Conservation (phyloP, 1,140 invertebrate genomes). For the Drosophila albomicans region DNA sequence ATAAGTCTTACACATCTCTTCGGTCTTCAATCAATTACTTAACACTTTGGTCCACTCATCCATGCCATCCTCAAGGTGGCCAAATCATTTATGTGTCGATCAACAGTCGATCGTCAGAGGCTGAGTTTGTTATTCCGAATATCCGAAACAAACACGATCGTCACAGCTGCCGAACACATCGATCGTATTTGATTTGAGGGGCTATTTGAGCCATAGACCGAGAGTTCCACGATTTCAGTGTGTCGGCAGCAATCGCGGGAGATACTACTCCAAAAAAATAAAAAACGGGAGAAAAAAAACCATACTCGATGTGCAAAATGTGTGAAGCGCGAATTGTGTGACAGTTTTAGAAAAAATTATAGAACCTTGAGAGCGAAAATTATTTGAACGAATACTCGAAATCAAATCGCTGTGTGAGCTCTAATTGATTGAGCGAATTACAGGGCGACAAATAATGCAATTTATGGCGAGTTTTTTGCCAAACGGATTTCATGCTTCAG, state of each 20-base stretch:
- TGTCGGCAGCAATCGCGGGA: slow-evolving; percentile 66
- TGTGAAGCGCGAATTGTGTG: slow-evolving; percentile 51
- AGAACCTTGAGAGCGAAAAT: slow-evolving; percentile 59
- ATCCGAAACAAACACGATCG: slow-evolving; percentile 38
- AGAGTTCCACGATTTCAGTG: slow-evolving; percentile 50
- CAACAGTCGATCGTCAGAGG: not conserved
- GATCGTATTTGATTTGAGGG: slow-evolving; percentile 41
- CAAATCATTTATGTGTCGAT: not conserved
- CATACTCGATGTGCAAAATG: slow-evolving; percentile 47
- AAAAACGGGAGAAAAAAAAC: slow-evolving; percentile 35
- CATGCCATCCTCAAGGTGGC: slow-evolving; percentile 5
- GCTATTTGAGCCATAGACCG: slow-evolving; percentile 45
- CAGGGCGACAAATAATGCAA: slow-evolving; percentile 63
- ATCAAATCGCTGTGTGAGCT: slow-evolving; percentile 14
- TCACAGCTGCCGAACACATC: slow-evolving; percentile 53
- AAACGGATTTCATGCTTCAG: slow-evolving; percentile 53
- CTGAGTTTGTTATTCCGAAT: not conserved
- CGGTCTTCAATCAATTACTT: not conserved
- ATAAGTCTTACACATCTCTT: not conserved
- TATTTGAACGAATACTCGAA: not conserved
- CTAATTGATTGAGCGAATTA: slow-evolving; percentile 62
- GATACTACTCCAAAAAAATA: slow-evolving; percentile 23
- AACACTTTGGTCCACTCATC: slow-evolving; percentile 1
- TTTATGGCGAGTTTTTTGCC: slow-evolving; percentile 65
- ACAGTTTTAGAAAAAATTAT: slow-evolving; percentile 58